Percentiles rank a stretch among this genome's conserved stretches.
phyloP scores from a whole-genome alignment of 2,797 vertebrate genomes.

The Hemitrygon akajei region DNA sequence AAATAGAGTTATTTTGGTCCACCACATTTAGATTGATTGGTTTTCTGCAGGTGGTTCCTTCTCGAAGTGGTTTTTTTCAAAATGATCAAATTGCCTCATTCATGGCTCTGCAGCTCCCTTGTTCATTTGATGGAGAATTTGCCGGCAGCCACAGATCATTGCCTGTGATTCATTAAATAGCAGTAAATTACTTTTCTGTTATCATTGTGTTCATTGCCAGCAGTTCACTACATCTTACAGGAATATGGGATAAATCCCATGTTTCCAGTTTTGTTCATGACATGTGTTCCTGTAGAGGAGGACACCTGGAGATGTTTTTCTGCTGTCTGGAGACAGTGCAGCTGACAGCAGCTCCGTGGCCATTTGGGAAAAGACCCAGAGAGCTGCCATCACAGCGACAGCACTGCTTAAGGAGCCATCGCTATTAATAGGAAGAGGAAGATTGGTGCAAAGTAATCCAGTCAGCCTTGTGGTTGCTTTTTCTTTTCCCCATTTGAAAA shows the following conservation, averaged over 20 bases:
- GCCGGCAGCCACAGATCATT: background rate
- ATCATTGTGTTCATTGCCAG: background rate
- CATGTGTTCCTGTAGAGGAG: background rate
- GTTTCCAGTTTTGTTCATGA: background rate
- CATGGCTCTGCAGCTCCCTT: background rate
- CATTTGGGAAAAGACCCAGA: background rate
- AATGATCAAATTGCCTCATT: background rate
- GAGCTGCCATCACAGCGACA: background rate
- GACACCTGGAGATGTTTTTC: background rate
- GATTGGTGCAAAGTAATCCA: background rate
- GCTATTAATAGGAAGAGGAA: background rate
- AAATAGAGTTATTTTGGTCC: background rate
- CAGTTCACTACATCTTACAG: background rate
- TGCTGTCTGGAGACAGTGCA: background rate
- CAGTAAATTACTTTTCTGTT: background rate
- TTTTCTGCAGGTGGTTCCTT: background rate
- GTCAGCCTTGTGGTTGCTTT: background rate
- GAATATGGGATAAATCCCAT: background rate
- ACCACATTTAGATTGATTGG: background rate
- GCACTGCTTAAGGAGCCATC: background rate
- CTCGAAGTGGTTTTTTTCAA: background rate
- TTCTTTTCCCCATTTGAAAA: background rate
- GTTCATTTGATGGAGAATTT: background rate
- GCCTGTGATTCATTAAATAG: background rate
- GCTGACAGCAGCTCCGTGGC: background rate